Conservation (phyloP, 2,888 invertebrate species). For the Alviniconcha strummeri region DNA sequence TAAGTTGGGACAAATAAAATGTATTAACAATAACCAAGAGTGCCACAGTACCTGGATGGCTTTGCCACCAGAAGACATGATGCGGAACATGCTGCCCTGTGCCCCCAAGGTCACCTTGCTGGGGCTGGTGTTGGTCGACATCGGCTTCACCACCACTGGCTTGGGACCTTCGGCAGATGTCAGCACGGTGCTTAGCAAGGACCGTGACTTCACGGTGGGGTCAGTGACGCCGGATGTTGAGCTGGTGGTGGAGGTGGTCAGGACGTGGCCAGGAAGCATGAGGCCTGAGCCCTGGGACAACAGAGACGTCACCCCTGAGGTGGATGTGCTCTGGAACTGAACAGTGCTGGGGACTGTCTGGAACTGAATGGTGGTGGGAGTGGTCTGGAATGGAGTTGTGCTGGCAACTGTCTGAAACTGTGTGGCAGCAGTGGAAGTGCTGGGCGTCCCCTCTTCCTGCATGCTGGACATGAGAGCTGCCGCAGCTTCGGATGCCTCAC, state of each 20-base stretch:
- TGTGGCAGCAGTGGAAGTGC: not conserved
- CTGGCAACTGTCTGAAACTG: not conserved
- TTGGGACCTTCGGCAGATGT: constrained; percentile 14
- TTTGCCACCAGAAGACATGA: constrained; percentile 23
- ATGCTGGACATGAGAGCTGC: constrained; percentile 27
- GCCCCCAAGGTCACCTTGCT: not conserved
- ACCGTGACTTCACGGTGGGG: not conserved
- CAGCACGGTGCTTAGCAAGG: constrained; percentile 15
- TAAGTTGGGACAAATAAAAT: too few species aligned
- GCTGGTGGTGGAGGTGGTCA: not conserved
- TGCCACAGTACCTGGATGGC: constrained; percentile 12
- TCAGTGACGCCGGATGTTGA: not conserved
- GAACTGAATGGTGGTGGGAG: not conserved
- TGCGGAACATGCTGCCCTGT: constrained; percentile 26
- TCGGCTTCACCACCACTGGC: constrained; percentile 17
- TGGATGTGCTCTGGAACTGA: constrained; percentile 4
- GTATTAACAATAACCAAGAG: too few species aligned
- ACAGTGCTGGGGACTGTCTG: not conserved
- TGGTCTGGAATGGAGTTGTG: not conserved
- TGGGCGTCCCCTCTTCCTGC: constrained; percentile 3
- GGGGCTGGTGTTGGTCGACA: not conserved
- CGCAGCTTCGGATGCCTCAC: constrained; percentile 14
- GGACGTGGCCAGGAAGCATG: constrained; percentile 2
- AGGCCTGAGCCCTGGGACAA: not conserved
- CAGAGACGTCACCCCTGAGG: constrained; percentile 1